A percentile compares a stretch with the other conserved stretches of the same genome.
Evolutionary conservation across 1,140 invertebrate genomes (phyloP).

Genomic region (Drosophila novamexicana): DNA sequence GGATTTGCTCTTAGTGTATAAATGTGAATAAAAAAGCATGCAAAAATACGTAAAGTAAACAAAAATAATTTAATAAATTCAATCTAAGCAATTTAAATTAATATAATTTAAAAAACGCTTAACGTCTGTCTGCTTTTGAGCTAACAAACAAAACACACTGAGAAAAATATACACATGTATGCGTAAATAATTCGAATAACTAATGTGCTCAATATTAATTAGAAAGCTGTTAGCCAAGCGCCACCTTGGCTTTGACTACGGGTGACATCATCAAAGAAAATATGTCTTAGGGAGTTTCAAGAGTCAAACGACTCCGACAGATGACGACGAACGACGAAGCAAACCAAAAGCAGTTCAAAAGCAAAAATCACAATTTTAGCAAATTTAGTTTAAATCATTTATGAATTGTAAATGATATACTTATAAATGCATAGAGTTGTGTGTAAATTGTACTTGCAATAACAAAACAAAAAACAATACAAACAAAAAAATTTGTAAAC

Average conservation of each 20-base stretch:
- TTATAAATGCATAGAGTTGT: constrained; percentile 33
- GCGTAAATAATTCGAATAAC: constrained; percentile 47
- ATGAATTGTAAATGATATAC: constrained; percentile 66
- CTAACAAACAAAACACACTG: constrained; percentile 25
- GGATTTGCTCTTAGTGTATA: constrained; percentile 51
- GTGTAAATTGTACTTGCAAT: constrained; percentile 32
- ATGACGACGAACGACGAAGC: constrained; percentile 71
- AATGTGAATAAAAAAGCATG: constrained; percentile 32
- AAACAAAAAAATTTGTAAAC: constrained; percentile 25
- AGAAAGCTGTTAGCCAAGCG: constrained; percentile 36
- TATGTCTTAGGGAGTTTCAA: constrained; percentile 20
- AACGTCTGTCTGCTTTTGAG: constrained; percentile 68
- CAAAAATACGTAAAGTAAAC: constrained; percentile 40
- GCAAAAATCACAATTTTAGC: constrained; percentile 76
- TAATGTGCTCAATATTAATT: constrained; percentile 63
- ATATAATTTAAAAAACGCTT: constrained; percentile 56
- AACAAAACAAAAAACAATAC: constrained; percentile 43
- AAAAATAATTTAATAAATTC: constrained; percentile 40
- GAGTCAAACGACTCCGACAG: constrained; percentile 1
- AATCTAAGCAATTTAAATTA: constrained; percentile 44
- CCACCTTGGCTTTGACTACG: constrained; percentile 38
- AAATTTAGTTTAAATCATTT: constrained; percentile 81
- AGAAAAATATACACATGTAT: constrained; percentile 11
- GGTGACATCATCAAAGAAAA: constrained; percentile 52
- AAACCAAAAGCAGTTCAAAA: constrained; percentile 80